Conservation (phyloP, 2,797 vertebrate species). For the Mionectes olivaceus region DNA sequence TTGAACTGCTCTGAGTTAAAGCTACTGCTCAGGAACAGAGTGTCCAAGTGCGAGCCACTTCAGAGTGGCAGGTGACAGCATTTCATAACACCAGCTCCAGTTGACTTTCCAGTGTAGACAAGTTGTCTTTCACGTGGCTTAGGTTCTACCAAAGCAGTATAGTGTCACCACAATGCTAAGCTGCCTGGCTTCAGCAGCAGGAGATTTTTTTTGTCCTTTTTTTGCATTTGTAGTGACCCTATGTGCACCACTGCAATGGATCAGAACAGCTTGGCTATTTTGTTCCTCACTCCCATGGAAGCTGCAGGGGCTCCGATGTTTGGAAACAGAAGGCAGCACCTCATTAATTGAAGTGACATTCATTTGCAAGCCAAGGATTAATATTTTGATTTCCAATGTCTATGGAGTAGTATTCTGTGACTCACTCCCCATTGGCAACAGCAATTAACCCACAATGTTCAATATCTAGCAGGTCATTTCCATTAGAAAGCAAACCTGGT, state of each 20-base stretch:
- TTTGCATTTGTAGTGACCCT: not conserved
- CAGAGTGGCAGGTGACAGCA: not conserved
- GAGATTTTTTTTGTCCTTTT: not conserved
- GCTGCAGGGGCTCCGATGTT: not conserved
- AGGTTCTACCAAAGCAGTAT: not conserved
- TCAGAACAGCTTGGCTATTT: not conserved
- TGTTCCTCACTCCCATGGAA: not conserved
- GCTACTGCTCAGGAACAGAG: not conserved
- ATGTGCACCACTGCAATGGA: not conserved
- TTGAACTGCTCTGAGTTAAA: not conserved
- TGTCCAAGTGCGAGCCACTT: not conserved
- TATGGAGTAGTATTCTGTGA: not conserved
- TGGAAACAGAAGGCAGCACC: not conserved
- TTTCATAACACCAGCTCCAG: not conserved
- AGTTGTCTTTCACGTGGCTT: conserved; percentile 4
- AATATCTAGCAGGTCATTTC: not conserved
- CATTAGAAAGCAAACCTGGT: not conserved
- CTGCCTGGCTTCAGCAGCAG: not conserved
- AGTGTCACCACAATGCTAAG: not conserved
- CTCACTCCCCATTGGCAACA: not conserved
- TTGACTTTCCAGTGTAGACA: not conserved
- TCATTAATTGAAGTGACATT: not conserved
- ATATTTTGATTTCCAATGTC: not conserved
- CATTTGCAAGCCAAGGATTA: conserved; percentile 7
- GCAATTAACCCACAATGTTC: not conserved